These are phyloP conservation scores for Papilio polytes DNA, from an alignment of 1,140 invertebrate species.

Conservation along the genomic window DNA sequence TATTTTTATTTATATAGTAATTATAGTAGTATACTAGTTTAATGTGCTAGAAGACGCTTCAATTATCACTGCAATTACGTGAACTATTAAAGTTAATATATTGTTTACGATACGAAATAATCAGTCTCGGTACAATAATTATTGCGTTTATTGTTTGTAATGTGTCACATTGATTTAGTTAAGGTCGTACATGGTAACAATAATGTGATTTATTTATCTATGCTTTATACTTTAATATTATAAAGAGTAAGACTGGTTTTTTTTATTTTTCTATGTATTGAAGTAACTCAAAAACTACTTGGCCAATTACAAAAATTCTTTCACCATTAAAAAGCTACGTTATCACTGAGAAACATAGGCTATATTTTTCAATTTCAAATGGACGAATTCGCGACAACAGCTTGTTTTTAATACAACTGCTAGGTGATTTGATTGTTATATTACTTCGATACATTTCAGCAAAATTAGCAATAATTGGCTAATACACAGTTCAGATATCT, in stretches of 20 bases:
- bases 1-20: too few relatives aligned
- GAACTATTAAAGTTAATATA: neutral
- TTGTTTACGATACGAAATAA: conserved; percentile 1
- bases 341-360: too few relatives aligned
- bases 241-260: too few relatives aligned
- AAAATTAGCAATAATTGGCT: too few relatives aligned
- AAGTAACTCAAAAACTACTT: too few relatives aligned
- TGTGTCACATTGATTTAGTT: conserved; percentile 7
- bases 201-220: neutral
- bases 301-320: too few relatives aligned
- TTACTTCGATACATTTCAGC: neutral
- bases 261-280: neutral
- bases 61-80: neutral
- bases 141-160: neutral
- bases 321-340: too few relatives aligned
- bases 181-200: neutral
- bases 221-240: too few relatives aligned
- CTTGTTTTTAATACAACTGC: neutral
- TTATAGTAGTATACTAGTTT: too few relatives aligned
- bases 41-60: neutral
- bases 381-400: too few relatives aligned
- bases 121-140: neutral
- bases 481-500: too few relatives aligned
- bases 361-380: too few relatives aligned
- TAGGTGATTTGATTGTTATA: neutral